Base-by-base conservation (phyloP, 2,113 vertebrate species). In the Pantherophis guttatus region DNA sequence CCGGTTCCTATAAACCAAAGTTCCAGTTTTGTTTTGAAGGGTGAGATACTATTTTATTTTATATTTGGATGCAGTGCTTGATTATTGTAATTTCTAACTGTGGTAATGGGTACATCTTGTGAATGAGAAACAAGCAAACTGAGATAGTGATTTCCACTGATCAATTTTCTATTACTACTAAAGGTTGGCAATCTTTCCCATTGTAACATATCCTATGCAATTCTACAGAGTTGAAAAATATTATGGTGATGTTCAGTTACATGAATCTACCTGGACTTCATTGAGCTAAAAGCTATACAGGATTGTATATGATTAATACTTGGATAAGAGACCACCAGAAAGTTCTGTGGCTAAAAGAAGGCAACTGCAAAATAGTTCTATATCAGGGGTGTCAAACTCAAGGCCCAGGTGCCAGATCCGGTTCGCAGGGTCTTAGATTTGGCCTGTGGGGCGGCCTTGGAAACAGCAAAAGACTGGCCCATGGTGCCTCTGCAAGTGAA, bases 1-100 rank as follows among this genome's bases (percentile, higher is more conserved):
- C 98, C 96, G 53, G 81, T 97, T 97, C 98, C 98, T 97, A 96
- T 97, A 98, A 98, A 99, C 98, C 98, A 99, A 99, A 99, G 98
- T 98, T 98, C 97, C 98, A 98, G 98, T 98, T 98, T 98, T 99
- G 97, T 99, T 99, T 98, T 98, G 97, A 98, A 97, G 98, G 99
- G 99, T 99, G 97, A 99, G 99, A 98, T 97, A 97, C 88, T 94
- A 95, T 96, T 98, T 98, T 93, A 98, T 95, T 98, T 94, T 96
- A 94, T 97, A 97, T 97, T 90, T 93, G 93, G 39, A 91, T 97
- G 89, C 87, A 91, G 39, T 96, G 93, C 96, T n/a, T 94, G 95
- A 93, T 94, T 95, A 94, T 94, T 93, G 95, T 95, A 7, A 62
- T 95, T 96, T 95, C 94, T 44, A 88, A 33, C 90, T 95, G 93